Base-by-base conservation (phyloP, 1,140 invertebrate species). In the Drosophila varians region DNA sequence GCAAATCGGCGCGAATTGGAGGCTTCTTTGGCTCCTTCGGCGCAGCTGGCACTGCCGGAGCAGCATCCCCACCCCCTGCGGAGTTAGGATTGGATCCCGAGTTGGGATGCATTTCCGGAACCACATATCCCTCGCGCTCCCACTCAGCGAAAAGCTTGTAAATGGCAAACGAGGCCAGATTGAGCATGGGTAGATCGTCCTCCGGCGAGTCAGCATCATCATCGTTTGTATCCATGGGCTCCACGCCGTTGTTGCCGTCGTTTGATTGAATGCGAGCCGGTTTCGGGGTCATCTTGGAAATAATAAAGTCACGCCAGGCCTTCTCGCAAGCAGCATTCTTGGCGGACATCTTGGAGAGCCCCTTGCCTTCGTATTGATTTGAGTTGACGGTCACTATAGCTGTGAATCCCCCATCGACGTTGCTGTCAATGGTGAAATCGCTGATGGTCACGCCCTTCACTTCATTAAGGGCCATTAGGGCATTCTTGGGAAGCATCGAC, bases 391-490 rank as follows among this genome's bases (percentile, higher is more conserved):
- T 86, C 1, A 91, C 88, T 5, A 90, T 66, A 16, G 90, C 90
- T 0, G 74, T 86, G 57, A 91, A 91, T 7, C 90, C 90, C 9
- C 87, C 83, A 47, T 77, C 78, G 4, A 71, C 34, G 61, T 84
- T 78, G 19, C 46, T 86, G 16, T 74, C 83, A n/a, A 91, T 82
- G n/a, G 65, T 75, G n/a, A 90, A 90, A 21, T 91, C 90, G 21
- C 82, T 82, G 1, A 91, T 86, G 11, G 61, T 78, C 26, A 90
- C 74, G 14, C 93, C 92, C 64, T 95, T 94, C 71, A 97, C 93
- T 92, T 97, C 96, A 91, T 97, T 96, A 8, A 97, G 92, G 56
- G 96, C 95, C 95, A 97, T 97, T 23, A 97, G 93, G 4, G 96
- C 96, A 88, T 96, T 97, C 90, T 97, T 97, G 7, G 96, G 95